Conservation (phyloP, 2,797 vertebrate genomes). For the Chelon auratus region DNA sequence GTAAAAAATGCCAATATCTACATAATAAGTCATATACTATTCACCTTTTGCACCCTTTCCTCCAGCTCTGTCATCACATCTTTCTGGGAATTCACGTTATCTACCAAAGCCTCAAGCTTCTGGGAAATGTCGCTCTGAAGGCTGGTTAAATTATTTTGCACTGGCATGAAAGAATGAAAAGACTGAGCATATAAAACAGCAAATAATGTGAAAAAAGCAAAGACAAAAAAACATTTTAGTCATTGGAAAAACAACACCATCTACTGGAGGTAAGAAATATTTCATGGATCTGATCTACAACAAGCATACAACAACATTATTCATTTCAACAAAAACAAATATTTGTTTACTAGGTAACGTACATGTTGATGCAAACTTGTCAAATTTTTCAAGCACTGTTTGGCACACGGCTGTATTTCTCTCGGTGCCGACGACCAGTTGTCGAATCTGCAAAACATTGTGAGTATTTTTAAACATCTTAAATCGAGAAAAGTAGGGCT, state of each 20-base stretch:
- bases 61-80: constrained; percentile 71
- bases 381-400: constrained; percentile 73
- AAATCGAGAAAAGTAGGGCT: background rate
- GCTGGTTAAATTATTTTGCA: constrained; percentile 71
- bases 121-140: constrained; percentile 72
- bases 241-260: constrained; percentile 54
- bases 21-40: background rate
- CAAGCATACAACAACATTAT: background rate
- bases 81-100: constrained; percentile 70
- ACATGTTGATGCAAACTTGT: constrained; percentile 75
- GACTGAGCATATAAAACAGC: background rate
- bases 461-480: background rate
- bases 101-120: constrained; percentile 73
- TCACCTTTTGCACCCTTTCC: constrained; percentile 79
- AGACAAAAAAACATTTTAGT: background rate
- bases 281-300: background rate
- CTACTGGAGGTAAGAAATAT: constrained; percentile 51
- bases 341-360: constrained; percentile 51
- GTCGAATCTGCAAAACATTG: constrained; percentile 78
- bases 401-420: constrained; percentile 70
- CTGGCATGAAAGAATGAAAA: constrained; percentile 59
- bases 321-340: background rate
- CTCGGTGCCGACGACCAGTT: constrained; percentile 72
- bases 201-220: background rate
- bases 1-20: background rate